Conservation (phyloP, 2,797 vertebrate species). For the Acestrorhynchus altus region DNA sequence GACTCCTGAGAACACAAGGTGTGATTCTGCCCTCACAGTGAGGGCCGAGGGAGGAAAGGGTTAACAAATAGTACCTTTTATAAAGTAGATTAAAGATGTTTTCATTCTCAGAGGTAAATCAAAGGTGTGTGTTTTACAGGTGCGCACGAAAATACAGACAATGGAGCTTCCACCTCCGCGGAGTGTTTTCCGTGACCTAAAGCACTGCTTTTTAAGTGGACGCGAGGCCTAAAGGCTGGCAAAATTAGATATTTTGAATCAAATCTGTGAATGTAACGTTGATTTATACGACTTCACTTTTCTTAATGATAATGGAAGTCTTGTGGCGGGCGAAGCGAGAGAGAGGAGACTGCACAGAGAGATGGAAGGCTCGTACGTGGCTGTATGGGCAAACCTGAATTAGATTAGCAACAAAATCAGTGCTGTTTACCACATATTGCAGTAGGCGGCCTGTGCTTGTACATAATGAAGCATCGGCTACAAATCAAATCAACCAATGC, state of each 20-base stretch:
- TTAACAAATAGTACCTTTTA: too few species aligned
- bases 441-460: background rate
- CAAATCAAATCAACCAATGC: conserved; percentile 14
- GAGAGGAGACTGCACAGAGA: background rate
- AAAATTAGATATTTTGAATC: background rate
- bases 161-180: too few species aligned
- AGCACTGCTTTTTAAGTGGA: background rate
- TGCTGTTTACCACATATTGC: conserved; percentile 2
- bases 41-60: too few species aligned
- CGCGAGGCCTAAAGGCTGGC: background rate
- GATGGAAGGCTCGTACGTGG: background rate
- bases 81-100: background rate
- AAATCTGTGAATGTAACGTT: background rate
- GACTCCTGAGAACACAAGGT: too few species aligned
- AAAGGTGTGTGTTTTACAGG: too few species aligned
- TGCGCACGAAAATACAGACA: too few species aligned
- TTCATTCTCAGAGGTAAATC: background rate
- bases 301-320: conserved; percentile 14
- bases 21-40: too few species aligned
- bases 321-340: background rate
- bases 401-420: conserved; percentile 9
- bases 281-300: background rate
- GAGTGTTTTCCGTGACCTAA: background rate
- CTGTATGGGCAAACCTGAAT: background rate
- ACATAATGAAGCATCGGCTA: background rate